phyloP scores from a whole-genome alignment of 2,113 vertebrate species.

The Eclectus roratus region DNA sequence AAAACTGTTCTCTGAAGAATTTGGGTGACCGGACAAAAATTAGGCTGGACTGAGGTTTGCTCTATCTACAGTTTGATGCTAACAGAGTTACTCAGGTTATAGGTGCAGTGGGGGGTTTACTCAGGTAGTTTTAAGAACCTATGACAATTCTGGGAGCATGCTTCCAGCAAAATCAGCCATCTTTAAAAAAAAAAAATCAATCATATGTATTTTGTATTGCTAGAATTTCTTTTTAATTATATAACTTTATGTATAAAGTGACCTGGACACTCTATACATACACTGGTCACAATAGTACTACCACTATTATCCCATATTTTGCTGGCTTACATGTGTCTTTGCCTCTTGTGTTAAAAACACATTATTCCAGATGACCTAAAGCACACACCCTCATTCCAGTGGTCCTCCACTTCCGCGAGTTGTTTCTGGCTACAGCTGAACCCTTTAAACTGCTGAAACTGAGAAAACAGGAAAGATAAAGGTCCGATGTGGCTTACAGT shows the following conservation, averaged over 20 bases:
- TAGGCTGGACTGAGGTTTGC: not conserved
- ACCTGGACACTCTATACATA: not conserved
- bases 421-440: not conserved
- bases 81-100: not conserved
- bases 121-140: not conserved
- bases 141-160: not conserved
- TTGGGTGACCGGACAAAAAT: not conserved
- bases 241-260: not conserved
- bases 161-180: not conserved
- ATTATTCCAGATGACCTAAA: not conserved
- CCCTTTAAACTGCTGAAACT: not conserved
- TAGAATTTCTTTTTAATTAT: not conserved
- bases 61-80: not conserved
- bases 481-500: not conserved
- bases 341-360: not conserved
- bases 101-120: not conserved
- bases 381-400: not conserved
- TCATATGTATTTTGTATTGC: not conserved
- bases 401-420: not conserved
- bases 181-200: not conserved
- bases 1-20: not conserved
- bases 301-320: not conserved
- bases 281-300: not conserved
- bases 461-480: slow-evolving; percentile 25
- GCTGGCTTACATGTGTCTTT: not conserved